phyloP scores from a whole-genome alignment of 2,888 invertebrate genomes.

The Eugnorisma glareosa region DNA sequence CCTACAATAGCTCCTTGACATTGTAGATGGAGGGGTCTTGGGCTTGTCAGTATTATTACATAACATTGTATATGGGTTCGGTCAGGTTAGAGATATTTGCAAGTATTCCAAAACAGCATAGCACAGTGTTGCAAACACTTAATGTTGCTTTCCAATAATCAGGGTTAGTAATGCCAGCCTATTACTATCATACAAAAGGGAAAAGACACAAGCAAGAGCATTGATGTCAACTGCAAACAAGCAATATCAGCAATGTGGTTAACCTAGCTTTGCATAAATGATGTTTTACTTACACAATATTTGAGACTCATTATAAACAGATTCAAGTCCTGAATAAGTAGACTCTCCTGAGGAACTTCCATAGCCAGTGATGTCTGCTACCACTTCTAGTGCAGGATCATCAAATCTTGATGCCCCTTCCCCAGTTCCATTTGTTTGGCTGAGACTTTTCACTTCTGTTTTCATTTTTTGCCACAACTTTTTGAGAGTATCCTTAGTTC shows the following conservation, averaged over 20 bases:
- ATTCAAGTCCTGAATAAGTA: slow-evolving; percentile 25
- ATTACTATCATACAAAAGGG: not conserved
- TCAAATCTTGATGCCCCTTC: slow-evolving; percentile 3
- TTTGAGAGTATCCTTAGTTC: slow-evolving; percentile 33
- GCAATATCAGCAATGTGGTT: too few species aligned
- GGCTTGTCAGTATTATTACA: too few species aligned
- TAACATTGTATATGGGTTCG: too few species aligned
- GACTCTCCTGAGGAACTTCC: not conserved
- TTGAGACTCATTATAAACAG: slow-evolving; percentile 22
- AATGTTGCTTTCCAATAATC: not conserved
- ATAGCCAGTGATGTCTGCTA: slow-evolving; percentile 25
- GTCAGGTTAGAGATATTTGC: too few species aligned
- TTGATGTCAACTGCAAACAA: too few species aligned
- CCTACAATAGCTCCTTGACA: not conserved
- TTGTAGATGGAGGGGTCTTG: too few species aligned
- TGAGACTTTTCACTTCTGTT: slow-evolving; percentile 24
- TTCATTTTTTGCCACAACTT: slow-evolving; percentile 39
- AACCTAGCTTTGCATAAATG: not conserved
- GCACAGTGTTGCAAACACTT: not conserved
- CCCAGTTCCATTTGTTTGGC: slow-evolving; percentile 1
- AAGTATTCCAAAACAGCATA: too few species aligned
- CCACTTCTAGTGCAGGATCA: slow-evolving; percentile 26
- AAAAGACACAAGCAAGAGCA: not conserved
- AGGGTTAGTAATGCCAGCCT: not conserved
- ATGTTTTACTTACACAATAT: slow-evolving; percentile 20